Base-by-base conservation (phyloP, 2,888 invertebrate species). In the Deilephila elpenor region DNA sequence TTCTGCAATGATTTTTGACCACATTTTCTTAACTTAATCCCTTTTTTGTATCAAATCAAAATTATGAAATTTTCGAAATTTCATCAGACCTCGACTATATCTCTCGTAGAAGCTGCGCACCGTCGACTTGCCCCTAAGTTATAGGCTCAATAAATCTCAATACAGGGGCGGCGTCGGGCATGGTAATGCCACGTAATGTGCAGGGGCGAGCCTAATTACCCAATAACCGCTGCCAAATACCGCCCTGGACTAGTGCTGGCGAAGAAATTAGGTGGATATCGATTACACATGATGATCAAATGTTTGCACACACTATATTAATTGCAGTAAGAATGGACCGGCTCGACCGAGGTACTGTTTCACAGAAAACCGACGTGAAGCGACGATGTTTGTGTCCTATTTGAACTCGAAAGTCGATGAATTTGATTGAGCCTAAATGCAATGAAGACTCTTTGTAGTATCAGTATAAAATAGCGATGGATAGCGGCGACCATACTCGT, bases 101-200 rank as follows among this genome's bases (percentile, higher is more conserved):
- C 44, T 4, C 67, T 20, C 17, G 20, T 17, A 53, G 71, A 74
- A 72, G 32, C 72, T 71, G 70, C 29, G 71, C 78, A 79, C 78
- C n/a, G 67, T 59, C 53, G 51, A 34, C 20, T 73, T 77, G 78
- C 78, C 79, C 81, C 81, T 83, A 83, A 84, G 80, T 83, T 85
- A 82, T 84, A 80, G 79, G 80, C 79, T 80, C 81, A 86, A 87
- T 87, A 87, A 87, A 87, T 87, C 87, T 87, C 84, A 86, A 87
- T 87, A 81, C 82, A 79, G 73, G 70, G 32, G 78, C 78, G 75
- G 14, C 44, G 44, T 11, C 53, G 78, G 79, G 81, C 81, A 83
- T 83, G 84, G 81, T 85, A 86, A 86, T 86, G 83, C 73, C 78
- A 76, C 17, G 76, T 86, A 84, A 86, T 86, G 82, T 82, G 73